A percentile compares a stretch with the other conserved stretches of the same genome.
Conservation (phyloP, 2,888 invertebrate species). For the Thumatha senex region DNA sequence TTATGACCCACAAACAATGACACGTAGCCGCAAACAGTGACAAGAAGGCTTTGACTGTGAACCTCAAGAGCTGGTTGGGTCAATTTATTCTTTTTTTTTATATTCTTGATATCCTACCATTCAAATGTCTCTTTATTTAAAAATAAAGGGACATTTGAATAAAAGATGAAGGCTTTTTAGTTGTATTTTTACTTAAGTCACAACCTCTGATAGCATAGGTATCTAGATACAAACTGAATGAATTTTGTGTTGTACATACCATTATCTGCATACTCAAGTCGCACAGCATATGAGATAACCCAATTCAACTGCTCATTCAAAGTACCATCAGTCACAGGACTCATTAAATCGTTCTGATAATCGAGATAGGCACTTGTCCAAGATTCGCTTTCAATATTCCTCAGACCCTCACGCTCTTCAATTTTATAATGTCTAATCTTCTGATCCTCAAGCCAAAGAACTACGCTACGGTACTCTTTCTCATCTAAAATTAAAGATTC, state of each 20-base stretch:
- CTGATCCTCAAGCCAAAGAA: conserved; percentile 97
- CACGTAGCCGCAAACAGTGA: no score
- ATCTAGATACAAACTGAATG: no score
- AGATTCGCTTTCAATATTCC: conserved; percentile 85
- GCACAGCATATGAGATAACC: conserved; percentile 92
- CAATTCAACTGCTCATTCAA: conserved; percentile 91
- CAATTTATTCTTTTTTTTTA: no score
- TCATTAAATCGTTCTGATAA: conserved; percentile 90
- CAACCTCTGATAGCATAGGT: no score
- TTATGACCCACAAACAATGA: no score
- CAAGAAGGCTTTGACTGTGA: no score
- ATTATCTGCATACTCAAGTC: conserved; percentile 92
- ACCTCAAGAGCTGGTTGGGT: no score
- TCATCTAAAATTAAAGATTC: conserved; percentile 84
- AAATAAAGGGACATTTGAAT: no score
- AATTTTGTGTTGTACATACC: conserved; percentile 65
- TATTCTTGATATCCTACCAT: no score
- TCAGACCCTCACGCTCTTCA: conserved; percentile 89
- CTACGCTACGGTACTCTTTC: conserved; percentile 89
- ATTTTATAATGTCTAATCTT: conserved; percentile 95
- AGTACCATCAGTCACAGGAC: conserved; percentile 85
- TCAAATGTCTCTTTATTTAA: no score
- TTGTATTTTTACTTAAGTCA: no score
- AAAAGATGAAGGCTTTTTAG: no score
- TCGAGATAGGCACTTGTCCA: conserved; percentile 89